These are phyloP conservation scores for Hydrolagus colliei DNA, from an alignment of 2,797 vertebrate genomes.

Conservation along the genomic window DNA sequence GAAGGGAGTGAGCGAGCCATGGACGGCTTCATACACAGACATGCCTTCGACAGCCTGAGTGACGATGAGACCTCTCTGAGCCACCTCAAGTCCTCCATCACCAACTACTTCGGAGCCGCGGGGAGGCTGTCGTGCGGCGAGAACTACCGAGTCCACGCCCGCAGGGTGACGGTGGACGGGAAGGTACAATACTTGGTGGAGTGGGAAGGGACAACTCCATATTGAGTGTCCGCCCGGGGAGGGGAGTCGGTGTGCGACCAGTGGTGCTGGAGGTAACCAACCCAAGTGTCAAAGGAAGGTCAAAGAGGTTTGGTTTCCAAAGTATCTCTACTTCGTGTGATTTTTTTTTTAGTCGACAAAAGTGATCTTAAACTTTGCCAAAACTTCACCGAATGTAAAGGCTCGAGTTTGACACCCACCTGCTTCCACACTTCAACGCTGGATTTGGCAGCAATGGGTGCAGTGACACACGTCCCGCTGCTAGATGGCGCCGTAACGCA, in stretches of 20 bases:
- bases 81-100: conserved; percentile 88
- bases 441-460: too few relatives aligned
- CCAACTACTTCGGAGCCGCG: conserved; percentile 79
- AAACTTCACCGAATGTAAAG: too few relatives aligned
- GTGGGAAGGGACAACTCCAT: conserved; percentile 89
- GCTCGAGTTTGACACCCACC: too few relatives aligned
- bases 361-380: background rate
- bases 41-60: conserved; percentile 72
- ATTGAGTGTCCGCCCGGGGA: conserved; percentile 54
- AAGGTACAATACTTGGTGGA: conserved; percentile 89
- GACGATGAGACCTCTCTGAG: conserved; percentile 74
- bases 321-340: background rate
- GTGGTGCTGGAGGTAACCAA: background rate
- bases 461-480: too few relatives aligned
- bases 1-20: conserved; percentile 41
- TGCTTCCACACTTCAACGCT: too few relatives aligned
- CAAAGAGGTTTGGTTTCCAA: background rate
- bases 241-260: background rate
- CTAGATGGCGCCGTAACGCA: too few relatives aligned
- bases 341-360: background rate
- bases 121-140: conserved; percentile 82
- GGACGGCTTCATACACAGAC: conserved; percentile 60
- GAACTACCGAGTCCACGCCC: conserved; percentile 83
- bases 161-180: conserved; percentile 81
- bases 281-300: background rate